These are phyloP conservation scores for Hylomyscus alleni DNA, from an alignment of 2,797 vertebrate species.

Conservation along the genomic window DNA sequence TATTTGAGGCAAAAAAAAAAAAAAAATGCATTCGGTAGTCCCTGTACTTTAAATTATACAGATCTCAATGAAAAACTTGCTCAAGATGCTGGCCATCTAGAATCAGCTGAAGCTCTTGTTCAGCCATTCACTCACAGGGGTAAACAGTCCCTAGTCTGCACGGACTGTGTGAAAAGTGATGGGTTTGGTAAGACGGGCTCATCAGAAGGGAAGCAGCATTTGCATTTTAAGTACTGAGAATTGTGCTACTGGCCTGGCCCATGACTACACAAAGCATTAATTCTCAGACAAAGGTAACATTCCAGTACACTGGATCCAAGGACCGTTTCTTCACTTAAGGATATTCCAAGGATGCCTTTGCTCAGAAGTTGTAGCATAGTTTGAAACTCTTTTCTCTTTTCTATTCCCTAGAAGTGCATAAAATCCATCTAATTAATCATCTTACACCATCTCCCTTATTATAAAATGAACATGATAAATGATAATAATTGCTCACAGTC, in stretches of 20 bases:
- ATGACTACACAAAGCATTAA: neutral
- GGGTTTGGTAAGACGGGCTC: neutral
- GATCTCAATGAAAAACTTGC: neutral
- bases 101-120: too few species aligned
- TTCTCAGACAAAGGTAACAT: slow-evolving; percentile 43
- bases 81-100: neutral
- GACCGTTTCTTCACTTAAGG: slow-evolving; percentile 15
- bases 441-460: slow-evolving; percentile 45
- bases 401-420: neutral
- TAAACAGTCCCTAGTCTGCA: neutral
- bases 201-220: neutral
- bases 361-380: slow-evolving; percentile 43
- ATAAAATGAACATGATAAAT: slow-evolving; percentile 73
- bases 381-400: slow-evolving; percentile 60
- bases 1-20: neutral
- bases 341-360: slow-evolving; percentile 32
- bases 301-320: neutral
- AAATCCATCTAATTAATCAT: slow-evolving; percentile 71
- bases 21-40: neutral
- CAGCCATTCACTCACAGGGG: neutral
- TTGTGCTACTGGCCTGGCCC: neutral
- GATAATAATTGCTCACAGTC: slow-evolving; percentile 60
- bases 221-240: neutral
- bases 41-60: neutral
- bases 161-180: neutral